phyloP scores from a whole-genome alignment of 2,113 vertebrate genomes.

The Hyaena hyaena region DNA sequence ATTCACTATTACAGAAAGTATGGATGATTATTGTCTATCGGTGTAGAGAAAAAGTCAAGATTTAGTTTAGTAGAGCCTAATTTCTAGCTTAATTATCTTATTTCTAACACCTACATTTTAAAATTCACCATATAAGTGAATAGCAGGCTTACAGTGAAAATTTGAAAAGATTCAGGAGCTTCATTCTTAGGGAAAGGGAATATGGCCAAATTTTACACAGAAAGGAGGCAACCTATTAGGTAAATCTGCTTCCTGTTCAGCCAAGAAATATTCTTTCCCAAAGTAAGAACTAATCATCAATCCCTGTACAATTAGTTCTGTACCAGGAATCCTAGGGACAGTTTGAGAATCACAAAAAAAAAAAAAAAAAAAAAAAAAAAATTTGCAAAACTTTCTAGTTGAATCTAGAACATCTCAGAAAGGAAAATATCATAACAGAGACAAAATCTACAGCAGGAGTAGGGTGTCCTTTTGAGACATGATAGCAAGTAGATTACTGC shows the following conservation, averaged over 20 bases:
- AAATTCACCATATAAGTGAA: conserved; percentile 16
- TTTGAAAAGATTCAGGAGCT: not conserved
- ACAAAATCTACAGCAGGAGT: not conserved
- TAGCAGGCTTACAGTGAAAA: conserved; percentile 26
- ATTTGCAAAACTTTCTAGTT: conserved; percentile 55
- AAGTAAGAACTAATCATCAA: conserved; percentile 64
- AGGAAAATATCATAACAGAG: not conserved
- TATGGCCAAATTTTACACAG: not conserved
- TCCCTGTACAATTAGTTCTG: conserved; percentile 63
- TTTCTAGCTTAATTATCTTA: conserved; percentile 1
- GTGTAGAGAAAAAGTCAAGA: not conserved
- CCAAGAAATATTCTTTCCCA: conserved; percentile 46
- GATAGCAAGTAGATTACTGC: not conserved
- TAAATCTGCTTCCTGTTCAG: conserved; percentile 41
- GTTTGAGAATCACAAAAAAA: conserved; percentile 26
- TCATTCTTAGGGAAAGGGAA: conserved; percentile 46
- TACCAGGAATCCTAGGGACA: conserved; percentile 25
- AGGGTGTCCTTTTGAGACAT: conserved; percentile 14
- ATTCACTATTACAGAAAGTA: not conserved
- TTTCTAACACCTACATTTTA: not conserved
- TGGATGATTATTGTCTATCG: not conserved
- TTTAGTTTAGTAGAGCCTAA: conserved; percentile 21
- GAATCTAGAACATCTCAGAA: conserved; percentile 56
- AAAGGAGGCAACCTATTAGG: conserved; percentile 37
- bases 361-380: conserved; percentile 13